Percentiles rank a stretch among this genome's conserved stretches.
Evolutionary conservation across 2,797 vertebrate species (phyloP).

Genomic region (Acanthis flammea): DNA sequence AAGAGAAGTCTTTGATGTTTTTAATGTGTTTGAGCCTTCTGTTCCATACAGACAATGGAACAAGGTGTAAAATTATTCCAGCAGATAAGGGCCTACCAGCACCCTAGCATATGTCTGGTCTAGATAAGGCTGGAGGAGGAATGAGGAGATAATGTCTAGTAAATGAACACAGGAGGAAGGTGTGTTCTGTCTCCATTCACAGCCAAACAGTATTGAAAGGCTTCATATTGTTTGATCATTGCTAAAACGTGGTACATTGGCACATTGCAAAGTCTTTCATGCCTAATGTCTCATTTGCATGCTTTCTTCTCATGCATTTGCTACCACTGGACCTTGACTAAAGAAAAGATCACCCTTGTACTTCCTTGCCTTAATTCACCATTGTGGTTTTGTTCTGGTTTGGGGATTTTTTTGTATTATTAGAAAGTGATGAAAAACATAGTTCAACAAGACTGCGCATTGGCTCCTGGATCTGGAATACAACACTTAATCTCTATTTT

Average conservation of each 20-base stretch:
- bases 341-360: background rate
- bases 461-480: background rate
- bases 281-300: background rate
- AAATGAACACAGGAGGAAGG: background rate
- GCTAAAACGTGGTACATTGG: background rate
- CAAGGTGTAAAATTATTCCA: background rate
- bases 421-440: background rate
- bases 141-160: background rate
- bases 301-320: background rate
- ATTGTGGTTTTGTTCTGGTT: background rate
- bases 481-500: background rate
- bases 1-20: background rate
- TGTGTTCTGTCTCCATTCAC: background rate
- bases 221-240: background rate
- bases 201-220: background rate
- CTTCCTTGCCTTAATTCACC: background rate
- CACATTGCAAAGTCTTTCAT: background rate
- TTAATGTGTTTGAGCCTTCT: background rate
- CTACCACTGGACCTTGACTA: background rate
- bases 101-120: background rate
- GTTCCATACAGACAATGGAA: background rate
- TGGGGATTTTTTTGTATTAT: background rate
- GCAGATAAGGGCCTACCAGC: background rate
- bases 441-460: background rate
- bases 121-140: constrained; percentile 26